Conservation (phyloP, 2,797 vertebrate genomes). For the Spinus olivaceus region DNA sequence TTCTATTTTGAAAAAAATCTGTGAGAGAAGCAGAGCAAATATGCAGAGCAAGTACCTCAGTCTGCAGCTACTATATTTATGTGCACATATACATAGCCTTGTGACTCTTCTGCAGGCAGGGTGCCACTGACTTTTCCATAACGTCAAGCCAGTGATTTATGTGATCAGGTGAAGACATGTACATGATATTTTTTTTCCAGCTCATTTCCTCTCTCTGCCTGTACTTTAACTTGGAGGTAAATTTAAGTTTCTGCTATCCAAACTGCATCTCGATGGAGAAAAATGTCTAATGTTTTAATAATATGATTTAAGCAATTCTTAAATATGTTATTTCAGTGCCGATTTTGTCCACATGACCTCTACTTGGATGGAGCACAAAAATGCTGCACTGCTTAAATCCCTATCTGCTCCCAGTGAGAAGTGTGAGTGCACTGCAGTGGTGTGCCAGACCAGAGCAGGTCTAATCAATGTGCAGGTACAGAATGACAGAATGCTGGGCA, state of each 20-base stretch:
- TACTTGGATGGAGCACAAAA: background rate
- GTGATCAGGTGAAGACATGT: constrained; percentile 46
- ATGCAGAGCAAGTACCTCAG: background rate
- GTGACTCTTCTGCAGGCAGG: background rate
- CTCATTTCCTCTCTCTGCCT: constrained; percentile 27
- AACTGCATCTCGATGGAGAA: background rate
- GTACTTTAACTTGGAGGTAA: background rate
- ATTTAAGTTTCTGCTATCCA: background rate
- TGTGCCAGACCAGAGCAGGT: background rate
- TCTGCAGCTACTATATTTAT: constrained; percentile 22
- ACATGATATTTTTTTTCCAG: constrained; percentile 38
- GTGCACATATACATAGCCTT: background rate
- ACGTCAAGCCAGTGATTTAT: constrained; percentile 35
- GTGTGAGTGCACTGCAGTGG: background rate
- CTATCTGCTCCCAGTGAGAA: background rate
- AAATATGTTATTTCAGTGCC: background rate
- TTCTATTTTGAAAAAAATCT: background rate
- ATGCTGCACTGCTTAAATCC: background rate
- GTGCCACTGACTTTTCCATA: constrained; percentile 22
- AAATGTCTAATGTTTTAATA: background rate
- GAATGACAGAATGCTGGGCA: background rate
- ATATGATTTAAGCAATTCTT: background rate
- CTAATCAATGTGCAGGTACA: background rate
- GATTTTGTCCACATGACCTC: background rate
- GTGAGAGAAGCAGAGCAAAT: background rate